A percentile compares a stretch with the other conserved stretches of the same genome.
Conservation (phyloP, 2,797 vertebrate genomes). For the Oryzias sinensis region DNA sequence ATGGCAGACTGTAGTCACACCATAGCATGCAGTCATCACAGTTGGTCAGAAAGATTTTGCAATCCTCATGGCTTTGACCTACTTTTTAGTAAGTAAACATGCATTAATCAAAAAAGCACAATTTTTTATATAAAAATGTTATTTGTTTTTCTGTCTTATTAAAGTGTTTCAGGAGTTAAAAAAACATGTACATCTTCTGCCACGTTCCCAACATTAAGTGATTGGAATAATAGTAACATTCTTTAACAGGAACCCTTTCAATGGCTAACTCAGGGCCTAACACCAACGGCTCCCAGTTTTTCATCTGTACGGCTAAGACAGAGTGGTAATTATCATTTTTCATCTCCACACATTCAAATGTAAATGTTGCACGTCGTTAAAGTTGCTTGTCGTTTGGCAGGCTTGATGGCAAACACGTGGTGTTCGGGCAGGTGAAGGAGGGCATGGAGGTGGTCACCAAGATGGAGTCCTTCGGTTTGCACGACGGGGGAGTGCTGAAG, state of each 20-base stretch:
- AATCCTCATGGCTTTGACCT: slow-evolving; percentile 69
- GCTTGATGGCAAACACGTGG: slow-evolving; percentile 94
- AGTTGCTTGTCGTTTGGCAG: slow-evolving; percentile 61
- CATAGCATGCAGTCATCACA: slow-evolving; percentile 3
- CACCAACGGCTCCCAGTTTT: slow-evolving; percentile 96
- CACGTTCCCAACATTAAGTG: slow-evolving; percentile 13
- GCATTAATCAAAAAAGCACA: slow-evolving; percentile 45
- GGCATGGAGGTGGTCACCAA: slow-evolving; percentile 89
- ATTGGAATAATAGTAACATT: slow-evolving; percentile 1
- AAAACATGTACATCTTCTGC: slow-evolving; percentile 1
- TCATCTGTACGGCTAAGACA: slow-evolving; percentile 89
- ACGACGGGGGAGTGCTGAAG: slow-evolving; percentile 88
- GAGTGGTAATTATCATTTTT: slow-evolving; percentile 82
- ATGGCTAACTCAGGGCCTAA: slow-evolving; percentile 97
- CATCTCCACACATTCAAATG: too few relatives aligned
- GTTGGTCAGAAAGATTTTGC: slow-evolving; percentile 39
- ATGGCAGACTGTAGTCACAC: slow-evolving; percentile 52
- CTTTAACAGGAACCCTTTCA: slow-evolving; percentile 85
- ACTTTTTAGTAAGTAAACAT: slow-evolving; percentile 63
- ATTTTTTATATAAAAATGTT: slow-evolving; percentile 39
- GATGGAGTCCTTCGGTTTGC: slow-evolving; percentile 89
- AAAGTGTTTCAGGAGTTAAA: slow-evolving; percentile 21
- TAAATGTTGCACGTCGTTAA: too few relatives aligned
- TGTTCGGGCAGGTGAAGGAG: slow-evolving; percentile 91
- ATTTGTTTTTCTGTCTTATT: slow-evolving; percentile 39